These are phyloP conservation scores for Kradibia gibbosae DNA, from an alignment of 1,140 invertebrate genomes.

Conservation along the genomic window DNA sequence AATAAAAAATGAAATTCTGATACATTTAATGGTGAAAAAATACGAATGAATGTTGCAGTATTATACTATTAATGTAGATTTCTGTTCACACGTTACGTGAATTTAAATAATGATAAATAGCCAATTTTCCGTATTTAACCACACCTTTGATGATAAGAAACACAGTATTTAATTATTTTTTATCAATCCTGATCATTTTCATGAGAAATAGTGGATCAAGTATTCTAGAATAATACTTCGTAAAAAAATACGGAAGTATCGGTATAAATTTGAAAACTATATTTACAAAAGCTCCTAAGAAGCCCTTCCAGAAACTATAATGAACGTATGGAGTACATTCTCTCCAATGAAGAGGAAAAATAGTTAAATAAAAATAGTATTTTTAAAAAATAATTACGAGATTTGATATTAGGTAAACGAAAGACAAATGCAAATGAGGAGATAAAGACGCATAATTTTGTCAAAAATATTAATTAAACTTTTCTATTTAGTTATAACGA, in stretches of 20 bases:
- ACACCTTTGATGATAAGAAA: background rate
- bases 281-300: constrained; percentile 53
- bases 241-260: background rate
- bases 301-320: constrained; percentile 3
- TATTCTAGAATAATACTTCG: constrained; percentile 40
- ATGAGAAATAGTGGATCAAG: constrained; percentile 16
- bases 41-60: background rate
- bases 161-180: background rate
- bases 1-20: constrained; percentile 9
- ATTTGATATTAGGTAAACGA: background rate
- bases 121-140: background rate
- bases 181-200: constrained; percentile 26
- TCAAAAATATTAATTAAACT: background rate
- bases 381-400: constrained; percentile 2
- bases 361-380: constrained; percentile 15
- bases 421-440: constrained; percentile 33
- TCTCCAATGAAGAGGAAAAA: constrained; percentile 1
- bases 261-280: constrained; percentile 51
- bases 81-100: background rate
- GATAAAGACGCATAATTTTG: background rate
- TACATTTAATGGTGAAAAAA: background rate
- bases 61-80: background rate
- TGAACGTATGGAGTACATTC: background rate
- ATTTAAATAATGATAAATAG: background rate
- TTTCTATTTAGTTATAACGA: constrained; percentile 69